These are phyloP conservation scores for Chloebia gouldiae DNA, from an alignment of 2,113 vertebrate genomes.

Conservation along the genomic window DNA sequence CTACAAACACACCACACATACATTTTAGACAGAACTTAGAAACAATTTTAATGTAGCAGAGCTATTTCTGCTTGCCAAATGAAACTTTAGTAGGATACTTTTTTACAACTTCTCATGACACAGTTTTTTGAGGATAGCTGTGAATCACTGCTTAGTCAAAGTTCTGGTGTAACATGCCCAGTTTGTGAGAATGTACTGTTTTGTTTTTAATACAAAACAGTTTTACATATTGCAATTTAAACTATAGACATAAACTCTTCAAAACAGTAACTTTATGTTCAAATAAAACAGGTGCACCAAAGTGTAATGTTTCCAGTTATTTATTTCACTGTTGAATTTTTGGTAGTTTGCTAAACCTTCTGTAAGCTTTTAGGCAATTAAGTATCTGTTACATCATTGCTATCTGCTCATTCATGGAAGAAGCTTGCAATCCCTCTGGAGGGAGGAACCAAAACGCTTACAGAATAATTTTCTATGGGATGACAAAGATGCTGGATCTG, in stretches of 20 bases:
- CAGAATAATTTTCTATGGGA: neutral
- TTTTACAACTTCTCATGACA: neutral
- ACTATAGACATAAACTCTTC: neutral
- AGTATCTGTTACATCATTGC: neutral
- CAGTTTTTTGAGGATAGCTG: neutral
- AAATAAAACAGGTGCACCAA: slow-evolving; percentile 20
- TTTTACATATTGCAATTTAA: neutral
- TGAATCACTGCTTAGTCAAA: neutral
- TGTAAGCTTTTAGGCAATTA: neutral
- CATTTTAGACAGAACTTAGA: slow-evolving; percentile 27
- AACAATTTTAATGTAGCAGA: slow-evolving; percentile 12
- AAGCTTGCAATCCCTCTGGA: neutral
- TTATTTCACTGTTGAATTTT: neutral
- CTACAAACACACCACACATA: slow-evolving; percentile 17
- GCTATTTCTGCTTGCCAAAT: slow-evolving; percentile 20
- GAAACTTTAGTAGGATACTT: slow-evolving; percentile 19
- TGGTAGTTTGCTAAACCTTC: neutral
- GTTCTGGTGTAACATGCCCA: neutral
- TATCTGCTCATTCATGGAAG: neutral
- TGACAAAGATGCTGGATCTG: neutral
- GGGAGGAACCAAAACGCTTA: neutral
- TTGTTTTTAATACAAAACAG: neutral
- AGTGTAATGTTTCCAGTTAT: neutral
- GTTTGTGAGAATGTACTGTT: neutral
- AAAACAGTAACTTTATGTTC: slow-evolving; percentile 1